phyloP scores from a whole-genome alignment of 2,113 vertebrate genomes.

The Hydrolagus affinis region DNA sequence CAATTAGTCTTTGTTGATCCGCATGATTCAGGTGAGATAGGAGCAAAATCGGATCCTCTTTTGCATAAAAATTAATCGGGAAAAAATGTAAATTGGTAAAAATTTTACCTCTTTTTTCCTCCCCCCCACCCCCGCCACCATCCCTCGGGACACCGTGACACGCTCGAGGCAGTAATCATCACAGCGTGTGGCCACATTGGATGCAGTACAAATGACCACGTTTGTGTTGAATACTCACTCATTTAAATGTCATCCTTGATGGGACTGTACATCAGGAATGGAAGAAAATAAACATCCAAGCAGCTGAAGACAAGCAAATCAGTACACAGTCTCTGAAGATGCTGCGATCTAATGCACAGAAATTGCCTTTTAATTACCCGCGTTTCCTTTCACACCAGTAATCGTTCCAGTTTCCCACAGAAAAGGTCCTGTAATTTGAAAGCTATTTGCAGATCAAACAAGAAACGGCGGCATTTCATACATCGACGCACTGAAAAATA shows the following conservation, averaged over 20 bases:
- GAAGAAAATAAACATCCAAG: constrained; percentile 65
- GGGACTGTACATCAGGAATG: constrained; percentile 62
- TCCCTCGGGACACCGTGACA: constrained; percentile 62
- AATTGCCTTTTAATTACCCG: constrained; percentile 78
- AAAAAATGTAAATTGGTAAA: constrained; percentile 87
- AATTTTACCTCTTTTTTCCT: constrained; percentile 68
- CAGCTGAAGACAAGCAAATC: constrained; percentile 68
- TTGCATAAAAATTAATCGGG: constrained; percentile 89
- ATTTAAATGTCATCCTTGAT: constrained; percentile 96
- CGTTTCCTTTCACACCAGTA: constrained; percentile 72
- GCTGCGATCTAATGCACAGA: constrained; percentile 80
- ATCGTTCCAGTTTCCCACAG: constrained; percentile 78
- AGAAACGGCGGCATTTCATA: constrained; percentile 41
- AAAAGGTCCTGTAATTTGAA: constrained; percentile 67
- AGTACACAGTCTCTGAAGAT: constrained; percentile 58
- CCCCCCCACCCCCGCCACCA: too few species aligned
- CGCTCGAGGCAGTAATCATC: constrained; percentile 89
- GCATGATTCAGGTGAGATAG: constrained; percentile 81
- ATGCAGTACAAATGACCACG: constrained; percentile 86
- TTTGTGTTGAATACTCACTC: constrained; percentile 89
- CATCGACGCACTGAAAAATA: constrained; percentile 46
- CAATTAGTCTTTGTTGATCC: constrained; percentile 81
- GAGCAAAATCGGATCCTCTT: constrained; percentile 68
- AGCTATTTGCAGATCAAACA: constrained; percentile 55
- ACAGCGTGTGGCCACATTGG: constrained; percentile 74